A percentile compares a stretch with the other conserved stretches of the same genome.
phyloP scores from a whole-genome alignment of 2,797 vertebrate genomes.

The Eidolon dupreanum region DNA sequence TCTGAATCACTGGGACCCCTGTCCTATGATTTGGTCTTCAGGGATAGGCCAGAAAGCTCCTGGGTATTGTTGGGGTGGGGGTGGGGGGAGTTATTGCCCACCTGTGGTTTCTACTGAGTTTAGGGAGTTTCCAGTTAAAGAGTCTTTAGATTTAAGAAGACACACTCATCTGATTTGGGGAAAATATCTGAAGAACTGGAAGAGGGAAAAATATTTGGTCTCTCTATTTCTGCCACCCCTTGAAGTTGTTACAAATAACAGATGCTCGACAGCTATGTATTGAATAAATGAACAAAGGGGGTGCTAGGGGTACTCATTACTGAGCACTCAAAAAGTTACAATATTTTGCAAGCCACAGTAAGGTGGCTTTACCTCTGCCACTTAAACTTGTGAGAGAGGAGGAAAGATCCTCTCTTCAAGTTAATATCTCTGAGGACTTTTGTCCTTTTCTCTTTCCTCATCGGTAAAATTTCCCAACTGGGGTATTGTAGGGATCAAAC shows the following conservation, averaged over 20 bases:
- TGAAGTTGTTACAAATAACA: not conserved
- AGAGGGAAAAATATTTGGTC: not conserved
- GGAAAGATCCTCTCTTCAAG: not conserved
- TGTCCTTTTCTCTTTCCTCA: not conserved
- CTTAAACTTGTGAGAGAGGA: not conserved
- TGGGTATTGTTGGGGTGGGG: not conserved
- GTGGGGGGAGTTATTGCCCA: no score
- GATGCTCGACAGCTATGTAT: not conserved
- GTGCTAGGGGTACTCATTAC: not conserved
- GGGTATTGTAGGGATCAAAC: not conserved
- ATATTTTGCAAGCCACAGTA: not conserved
- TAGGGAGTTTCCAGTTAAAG: slow-evolving; percentile 4
- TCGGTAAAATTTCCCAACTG: not conserved
- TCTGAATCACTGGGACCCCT: not conserved
- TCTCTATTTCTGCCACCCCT: not conserved
- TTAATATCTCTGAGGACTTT: not conserved
- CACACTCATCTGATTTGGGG: not conserved
- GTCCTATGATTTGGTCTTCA: not conserved
- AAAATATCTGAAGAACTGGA: not conserved
- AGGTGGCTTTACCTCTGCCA: not conserved
- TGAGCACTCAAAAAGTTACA: not conserved
- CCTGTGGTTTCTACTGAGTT: not conserved
- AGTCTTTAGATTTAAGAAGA: not conserved
- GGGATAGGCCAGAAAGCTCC: not conserved
- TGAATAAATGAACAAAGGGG: not conserved